Conservation (phyloP, 2,888 invertebrate species). For the Dicyrtomina minuta region DNA sequence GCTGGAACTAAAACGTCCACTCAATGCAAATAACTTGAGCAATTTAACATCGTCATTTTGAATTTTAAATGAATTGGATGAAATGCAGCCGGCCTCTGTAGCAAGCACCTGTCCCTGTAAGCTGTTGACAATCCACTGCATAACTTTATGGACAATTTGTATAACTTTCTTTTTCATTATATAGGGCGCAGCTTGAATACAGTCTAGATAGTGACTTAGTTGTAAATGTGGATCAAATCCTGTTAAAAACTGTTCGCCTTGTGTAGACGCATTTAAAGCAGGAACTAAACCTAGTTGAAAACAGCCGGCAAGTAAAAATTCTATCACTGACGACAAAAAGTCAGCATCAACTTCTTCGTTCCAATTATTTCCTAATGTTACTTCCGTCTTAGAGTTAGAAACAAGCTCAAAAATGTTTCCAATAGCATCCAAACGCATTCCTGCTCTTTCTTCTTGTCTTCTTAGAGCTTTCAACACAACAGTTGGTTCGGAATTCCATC, state of each 20-base stretch:
- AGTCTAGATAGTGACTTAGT: constrained; percentile 63
- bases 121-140: constrained; percentile 48
- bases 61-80: neutral
- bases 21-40: constrained; percentile 60
- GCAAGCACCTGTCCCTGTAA: constrained; percentile 38
- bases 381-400: constrained; percentile 11
- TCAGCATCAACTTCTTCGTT: constrained; percentile 34
- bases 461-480: constrained; percentile 41
- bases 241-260: constrained; percentile 7
- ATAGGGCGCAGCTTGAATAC: constrained; percentile 61
- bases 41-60: constrained; percentile 50
- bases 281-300: constrained; percentile 57
- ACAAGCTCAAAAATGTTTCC: constrained; percentile 44
- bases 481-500: constrained; percentile 46
- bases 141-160: constrained; percentile 59
- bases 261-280: constrained; percentile 6
- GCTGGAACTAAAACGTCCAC: constrained; percentile 61
- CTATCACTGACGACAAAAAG: constrained; percentile 57
- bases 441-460: constrained; percentile 49
- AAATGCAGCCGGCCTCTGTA: neutral
- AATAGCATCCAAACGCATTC: constrained; percentile 49
- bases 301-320: constrained; percentile 62
- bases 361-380: neutral
- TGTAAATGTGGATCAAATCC: constrained; percentile 26
- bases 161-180: constrained; percentile 61